Conservation (phyloP, 2,888 invertebrate species). For the Augochlorella aurata region DNA sequence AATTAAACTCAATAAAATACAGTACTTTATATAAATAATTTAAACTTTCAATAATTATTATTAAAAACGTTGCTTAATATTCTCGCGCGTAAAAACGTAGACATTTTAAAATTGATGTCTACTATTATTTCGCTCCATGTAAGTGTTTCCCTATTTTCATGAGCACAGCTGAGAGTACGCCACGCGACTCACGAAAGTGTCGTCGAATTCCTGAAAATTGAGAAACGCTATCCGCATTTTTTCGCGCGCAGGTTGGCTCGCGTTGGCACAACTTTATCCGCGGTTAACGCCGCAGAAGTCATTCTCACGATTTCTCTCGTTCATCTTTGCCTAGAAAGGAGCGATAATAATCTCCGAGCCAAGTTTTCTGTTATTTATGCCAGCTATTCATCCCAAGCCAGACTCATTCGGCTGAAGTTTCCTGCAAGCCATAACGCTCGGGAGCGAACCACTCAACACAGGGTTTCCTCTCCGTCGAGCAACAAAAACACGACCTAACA, state of each 20-base stretch:
- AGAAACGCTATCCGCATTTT: not conserved
- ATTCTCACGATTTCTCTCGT: slow-evolving; percentile 2
- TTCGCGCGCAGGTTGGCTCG: not conserved
- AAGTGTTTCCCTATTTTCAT: no score
- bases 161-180: no score
- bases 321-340: not conserved
- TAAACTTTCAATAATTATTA: no score
- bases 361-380: not conserved
- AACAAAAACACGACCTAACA: not conserved
- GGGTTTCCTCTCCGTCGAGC: not conserved
- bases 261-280: not conserved
- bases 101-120: no score
- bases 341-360: not conserved
- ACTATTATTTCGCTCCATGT: no score
- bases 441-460: not conserved
- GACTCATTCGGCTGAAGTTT: not conserved
- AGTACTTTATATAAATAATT: no score
- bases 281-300: not conserved
- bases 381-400: not conserved
- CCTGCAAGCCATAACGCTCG: not conserved
- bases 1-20: no score
- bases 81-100: no score
- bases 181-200: not conserved
- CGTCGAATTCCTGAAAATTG: not conserved
- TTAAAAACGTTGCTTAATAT: no score